These are phyloP conservation scores for Chymomyza caudatula DNA, from an alignment of 2,888 invertebrate species.

Conservation along the genomic window DNA sequence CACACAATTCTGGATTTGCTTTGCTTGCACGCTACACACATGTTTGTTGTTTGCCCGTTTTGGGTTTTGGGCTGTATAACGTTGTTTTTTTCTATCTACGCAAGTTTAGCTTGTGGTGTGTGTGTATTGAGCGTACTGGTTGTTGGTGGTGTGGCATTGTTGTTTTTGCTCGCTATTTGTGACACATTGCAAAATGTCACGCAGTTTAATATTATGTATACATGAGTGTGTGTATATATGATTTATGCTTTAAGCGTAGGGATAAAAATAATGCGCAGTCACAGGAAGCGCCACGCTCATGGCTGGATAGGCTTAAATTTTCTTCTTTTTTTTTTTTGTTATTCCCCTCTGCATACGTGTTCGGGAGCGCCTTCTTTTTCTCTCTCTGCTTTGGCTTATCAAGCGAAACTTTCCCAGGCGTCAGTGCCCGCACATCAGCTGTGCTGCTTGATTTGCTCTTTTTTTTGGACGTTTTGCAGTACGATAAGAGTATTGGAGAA, in stretches of 20 bases:
- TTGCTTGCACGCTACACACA: constrained; percentile 47
- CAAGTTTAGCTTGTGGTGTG: constrained; percentile 14
- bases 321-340: neutral
- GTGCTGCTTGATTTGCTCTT: neutral
- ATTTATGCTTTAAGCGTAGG: constrained; percentile 20
- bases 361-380: neutral
- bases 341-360: constrained; percentile 7
- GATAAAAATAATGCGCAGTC: constrained; percentile 14
- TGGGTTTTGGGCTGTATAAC: constrained; percentile 48
- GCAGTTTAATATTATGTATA: constrained; percentile 34
- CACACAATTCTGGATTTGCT: neutral
- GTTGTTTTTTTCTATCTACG: constrained; percentile 38
- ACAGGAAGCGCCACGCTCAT: constrained; percentile 17
- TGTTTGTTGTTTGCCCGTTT: constrained; percentile 64
- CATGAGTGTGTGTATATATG: constrained; percentile 2
- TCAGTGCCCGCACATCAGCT: neutral
- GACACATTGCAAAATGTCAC: constrained; percentile 61
- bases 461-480: neutral
- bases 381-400: neutral
- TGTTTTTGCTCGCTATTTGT: constrained; percentile 27
- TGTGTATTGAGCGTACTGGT: constrained; percentile 3
- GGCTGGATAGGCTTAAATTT: neutral
- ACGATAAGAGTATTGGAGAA: neutral
- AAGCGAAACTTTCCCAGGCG: neutral
- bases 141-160: constrained; percentile 3